Evolutionary conservation across 2,113 vertebrate genomes (phyloP), one percentile per base, ranked within the genome.

Genomic region (Pseudopodoces humilis): DNA sequence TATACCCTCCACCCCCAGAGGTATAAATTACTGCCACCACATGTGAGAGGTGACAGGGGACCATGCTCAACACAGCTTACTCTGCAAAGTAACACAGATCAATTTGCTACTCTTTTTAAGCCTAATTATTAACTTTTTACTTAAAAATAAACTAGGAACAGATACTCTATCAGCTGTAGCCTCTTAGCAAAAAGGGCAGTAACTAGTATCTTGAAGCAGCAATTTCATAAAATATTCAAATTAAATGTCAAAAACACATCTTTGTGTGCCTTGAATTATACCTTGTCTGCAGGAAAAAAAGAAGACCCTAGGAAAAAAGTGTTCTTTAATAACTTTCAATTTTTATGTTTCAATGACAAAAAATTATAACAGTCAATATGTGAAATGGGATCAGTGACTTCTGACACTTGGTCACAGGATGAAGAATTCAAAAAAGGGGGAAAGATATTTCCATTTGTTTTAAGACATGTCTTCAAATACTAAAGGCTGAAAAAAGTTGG

Each of bases 181-280:
- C 60, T 90, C 79, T 86, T 35, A 22, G 63, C 20, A 77, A 62
- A 52, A 69, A 56, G 47, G 64, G 35, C 85, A 88, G 1, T 59
- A 88, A 90, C 59, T 28, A 84, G 4, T 30, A 92, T 25, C 60
- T 89, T 47, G 31, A 86, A 88, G 80, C 27, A 88, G 35, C 22
- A 90, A 74, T 55, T 88, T 93, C 79, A 81, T 90, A 70, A 90
- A 93, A 74, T 77, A 80, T 39, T 74, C 50, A 58, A 83, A 77
- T 74, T 56, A 86, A 81, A 88, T 70, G 67, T 69, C 86, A 86
- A 77, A 68, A 92, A 91, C 49, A 76, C 62, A 85, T 58, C 20
- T 92, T 74, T 19, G 24, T 75, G 39, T 62, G 28, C 35, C 64
- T 91, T 79, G 58, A 88, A 76, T 86, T n/a, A 86, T 2, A 74